These are phyloP conservation scores for Lerista edwardsae DNA, from an alignment of 2,797 vertebrate species.

Conservation along the genomic window DNA sequence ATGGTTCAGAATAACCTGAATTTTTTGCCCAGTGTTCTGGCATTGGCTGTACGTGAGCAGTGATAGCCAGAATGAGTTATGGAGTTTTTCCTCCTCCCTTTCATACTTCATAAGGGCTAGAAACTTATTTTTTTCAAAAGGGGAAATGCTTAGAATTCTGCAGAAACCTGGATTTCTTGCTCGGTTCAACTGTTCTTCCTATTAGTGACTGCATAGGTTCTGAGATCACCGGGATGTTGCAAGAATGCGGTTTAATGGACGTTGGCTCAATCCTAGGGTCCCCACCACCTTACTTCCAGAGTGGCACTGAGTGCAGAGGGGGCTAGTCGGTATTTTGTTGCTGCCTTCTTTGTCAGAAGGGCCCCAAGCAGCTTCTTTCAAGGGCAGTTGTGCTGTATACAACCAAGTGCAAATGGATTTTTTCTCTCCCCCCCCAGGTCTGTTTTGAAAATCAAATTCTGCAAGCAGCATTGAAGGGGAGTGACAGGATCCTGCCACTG, in stretches of 20 bases:
- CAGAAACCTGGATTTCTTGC: too few species aligned
- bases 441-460: constrained; percentile 63
- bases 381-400: constrained; percentile 22
- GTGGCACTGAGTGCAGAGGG: neutral
- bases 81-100: neutral
- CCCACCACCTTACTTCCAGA: neutral
- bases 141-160: neutral
- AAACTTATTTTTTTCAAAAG: neutral
- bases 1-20: too few species aligned
- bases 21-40: neutral
- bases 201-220: too few species aligned
- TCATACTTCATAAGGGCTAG: neutral
- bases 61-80: neutral
- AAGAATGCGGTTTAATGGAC: neutral
- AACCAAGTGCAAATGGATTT: neutral
- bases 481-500: constrained; percentile 64
- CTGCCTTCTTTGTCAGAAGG: fast-evolving
- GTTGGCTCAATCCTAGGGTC: neutral
- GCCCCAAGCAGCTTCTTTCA: neutral
- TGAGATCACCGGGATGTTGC: neutral
- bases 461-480: constrained; percentile 45
- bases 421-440: constrained; percentile 2
- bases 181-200: neutral
- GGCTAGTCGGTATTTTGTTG: fast-evolving
- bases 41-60: neutral